These are phyloP conservation scores for Drosophila paracracens DNA, from an alignment of 2,888 invertebrate species.

Conservation along the genomic window DNA sequence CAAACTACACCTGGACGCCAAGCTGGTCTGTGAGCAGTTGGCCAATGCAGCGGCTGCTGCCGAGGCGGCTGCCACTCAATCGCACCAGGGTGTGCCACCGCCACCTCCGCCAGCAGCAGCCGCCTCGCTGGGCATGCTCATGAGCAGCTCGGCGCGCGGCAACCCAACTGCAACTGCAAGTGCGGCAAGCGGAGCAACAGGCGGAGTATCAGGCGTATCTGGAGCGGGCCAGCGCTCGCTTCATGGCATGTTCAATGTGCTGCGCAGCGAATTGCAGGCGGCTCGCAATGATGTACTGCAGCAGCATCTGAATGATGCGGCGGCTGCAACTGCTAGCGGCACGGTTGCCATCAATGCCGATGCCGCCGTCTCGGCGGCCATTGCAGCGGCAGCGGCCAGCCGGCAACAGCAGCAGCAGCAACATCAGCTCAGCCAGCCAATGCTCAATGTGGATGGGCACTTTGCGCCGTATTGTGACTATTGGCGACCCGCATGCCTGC, in stretches of 20 bases:
- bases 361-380: slow-evolving; percentile 23
- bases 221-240: slow-evolving; percentile 69
- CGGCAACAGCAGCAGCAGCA: slow-evolving; percentile 30
- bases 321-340: slow-evolving; percentile 19
- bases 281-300: slow-evolving; percentile 58
- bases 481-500: slow-evolving; percentile 83
- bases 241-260: slow-evolving; percentile 80
- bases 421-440: slow-evolving; percentile 65
- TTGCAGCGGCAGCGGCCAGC: slow-evolving; percentile 31
- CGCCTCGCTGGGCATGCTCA: slow-evolving; percentile 18
- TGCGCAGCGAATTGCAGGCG: slow-evolving; percentile 74
- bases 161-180: neutral
- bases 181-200: neutral
- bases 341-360: slow-evolving; percentile 26
- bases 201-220: neutral
- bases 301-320: slow-evolving; percentile 60
- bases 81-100: neutral
- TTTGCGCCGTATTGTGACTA: slow-evolving; percentile 84
- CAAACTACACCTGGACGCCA: slow-evolving; percentile 75
- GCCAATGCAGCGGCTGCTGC: slow-evolving; percentile 59
- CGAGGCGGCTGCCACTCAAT: slow-evolving; percentile 18
- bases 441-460: slow-evolving; percentile 82
- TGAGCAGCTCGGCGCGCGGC: slow-evolving; percentile 4
- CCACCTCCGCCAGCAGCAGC: slow-evolving; percentile 8
- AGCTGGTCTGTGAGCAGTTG: slow-evolving; percentile 76